A percentile compares a stretch with the other conserved stretches of the same genome.
phyloP scores from a whole-genome alignment of 2,888 invertebrate genomes.

The Eupelmus urozonus region DNA sequence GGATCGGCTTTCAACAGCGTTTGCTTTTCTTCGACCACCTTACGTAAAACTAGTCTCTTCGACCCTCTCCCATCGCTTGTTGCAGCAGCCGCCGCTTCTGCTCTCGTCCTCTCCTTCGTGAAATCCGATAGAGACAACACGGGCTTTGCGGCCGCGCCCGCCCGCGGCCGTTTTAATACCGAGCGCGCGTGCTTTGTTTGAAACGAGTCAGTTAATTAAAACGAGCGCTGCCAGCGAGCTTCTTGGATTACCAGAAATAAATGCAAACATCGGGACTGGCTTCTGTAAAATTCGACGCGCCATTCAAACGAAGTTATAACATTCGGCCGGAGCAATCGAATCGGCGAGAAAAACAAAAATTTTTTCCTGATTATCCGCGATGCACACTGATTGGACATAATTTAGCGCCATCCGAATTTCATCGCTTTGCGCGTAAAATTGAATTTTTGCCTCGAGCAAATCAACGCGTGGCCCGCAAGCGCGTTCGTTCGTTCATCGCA shows the following conservation, averaged over 20 bases:
- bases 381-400: not conserved
- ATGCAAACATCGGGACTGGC: too few relatives aligned
- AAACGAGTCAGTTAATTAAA: not conserved
- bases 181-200: not conserved
- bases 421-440: slow-evolving; percentile 23
- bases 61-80: too few relatives aligned
- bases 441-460: slow-evolving; percentile 8
- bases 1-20: slow-evolving; percentile 31
- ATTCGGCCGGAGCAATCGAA: too few relatives aligned
- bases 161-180: not conserved
- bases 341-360: not conserved
- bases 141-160: too few relatives aligned
- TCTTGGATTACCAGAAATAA: slow-evolving; percentile 3
- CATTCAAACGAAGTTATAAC: too few relatives aligned
- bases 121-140: not conserved
- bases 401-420: slow-evolving; percentile 3
- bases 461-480: not conserved
- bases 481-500: slow-evolving; percentile 17
- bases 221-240: not conserved
- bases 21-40: not conserved
- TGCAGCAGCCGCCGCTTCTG: too few relatives aligned
- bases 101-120: too few relatives aligned
- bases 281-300: too few relatives aligned
- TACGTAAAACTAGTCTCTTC: too few relatives aligned
- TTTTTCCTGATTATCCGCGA: not conserved